phyloP scores from a whole-genome alignment of 2,797 vertebrate genomes.

The Yasuhikotakia modesta region DNA sequence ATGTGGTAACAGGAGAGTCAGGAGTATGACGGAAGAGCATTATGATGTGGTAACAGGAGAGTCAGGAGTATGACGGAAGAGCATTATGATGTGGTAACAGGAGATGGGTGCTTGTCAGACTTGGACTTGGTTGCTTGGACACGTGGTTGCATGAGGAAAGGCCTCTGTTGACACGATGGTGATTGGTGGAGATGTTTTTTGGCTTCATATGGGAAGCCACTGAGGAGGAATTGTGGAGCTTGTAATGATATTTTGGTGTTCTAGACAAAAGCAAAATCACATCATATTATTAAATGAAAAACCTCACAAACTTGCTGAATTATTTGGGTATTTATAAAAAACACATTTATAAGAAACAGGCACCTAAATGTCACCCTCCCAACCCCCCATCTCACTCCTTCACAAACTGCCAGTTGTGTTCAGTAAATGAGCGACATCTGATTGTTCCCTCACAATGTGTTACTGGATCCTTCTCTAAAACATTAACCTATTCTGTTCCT shows the following conservation, averaged over 20 bases:
- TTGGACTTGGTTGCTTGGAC: conserved; percentile 21
- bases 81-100: conserved; percentile 18
- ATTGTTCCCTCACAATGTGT: too few species aligned
- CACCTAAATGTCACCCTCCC: too few species aligned
- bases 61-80: conserved; percentile 39
- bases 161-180: neutral
- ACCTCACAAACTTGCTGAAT: too few species aligned
- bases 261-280: conserved; percentile 14
- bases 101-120: conserved; percentile 48
- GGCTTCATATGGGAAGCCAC: conserved; percentile 26
- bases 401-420: too few species aligned
- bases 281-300: conserved; percentile 13
- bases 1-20: too few species aligned
- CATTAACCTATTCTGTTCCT: too few species aligned
- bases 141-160: neutral
- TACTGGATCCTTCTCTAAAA: too few species aligned
- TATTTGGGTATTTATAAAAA: too few species aligned
- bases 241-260: conserved; percentile 29
- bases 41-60: too few species aligned
- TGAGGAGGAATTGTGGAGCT: conserved; percentile 37
- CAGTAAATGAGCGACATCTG: too few species aligned
- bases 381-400: too few species aligned
- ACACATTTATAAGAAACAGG: too few species aligned
- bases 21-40: conserved; percentile 30
- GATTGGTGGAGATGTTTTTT: neutral